These are phyloP conservation scores for Ennomos quercinarius DNA, from an alignment of 2,888 invertebrate genomes.

Conservation along the genomic window DNA sequence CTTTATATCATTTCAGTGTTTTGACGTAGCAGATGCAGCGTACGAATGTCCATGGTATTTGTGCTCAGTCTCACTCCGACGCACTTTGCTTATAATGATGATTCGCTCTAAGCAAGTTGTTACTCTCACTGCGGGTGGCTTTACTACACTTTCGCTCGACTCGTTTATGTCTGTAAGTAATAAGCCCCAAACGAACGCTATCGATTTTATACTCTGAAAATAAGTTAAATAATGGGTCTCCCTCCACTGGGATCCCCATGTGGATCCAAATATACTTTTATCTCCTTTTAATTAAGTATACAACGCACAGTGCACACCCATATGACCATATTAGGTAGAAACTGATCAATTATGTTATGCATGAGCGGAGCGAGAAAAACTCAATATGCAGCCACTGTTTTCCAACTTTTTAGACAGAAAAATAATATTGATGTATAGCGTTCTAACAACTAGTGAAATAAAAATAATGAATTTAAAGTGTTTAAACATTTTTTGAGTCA, in stretches of 20 bases:
- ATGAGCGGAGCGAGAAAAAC: no score
- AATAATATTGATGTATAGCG: no score
- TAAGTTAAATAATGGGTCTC: no score
- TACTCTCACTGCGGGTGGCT: slow-evolving; percentile 69
- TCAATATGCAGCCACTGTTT: no score
- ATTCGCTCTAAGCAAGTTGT: slow-evolving; percentile 57
- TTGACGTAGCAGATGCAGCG: slow-evolving; percentile 62
- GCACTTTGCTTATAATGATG: slow-evolving; percentile 63
- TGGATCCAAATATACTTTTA: no score
- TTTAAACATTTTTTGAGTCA: no score
- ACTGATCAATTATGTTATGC: no score
- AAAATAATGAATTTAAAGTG: no score
- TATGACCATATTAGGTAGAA: no score
- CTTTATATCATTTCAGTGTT: slow-evolving; percentile 68
- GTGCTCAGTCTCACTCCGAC: slow-evolving; percentile 55
- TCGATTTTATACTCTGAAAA: neutral
- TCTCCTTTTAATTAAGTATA: neutral
- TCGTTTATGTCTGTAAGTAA: slow-evolving; percentile 70
- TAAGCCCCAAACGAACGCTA: slow-evolving; percentile 37
- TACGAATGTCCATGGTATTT: slow-evolving; percentile 73
- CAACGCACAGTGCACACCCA: neutral
- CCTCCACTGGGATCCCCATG: no score
- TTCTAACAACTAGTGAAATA: no score
- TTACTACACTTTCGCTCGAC: slow-evolving; percentile 70
- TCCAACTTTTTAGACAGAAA: no score